These are phyloP conservation scores for Tachypleus tridentatus DNA, from an alignment of 1,140 invertebrate genomes.

Conservation along the genomic window DNA sequence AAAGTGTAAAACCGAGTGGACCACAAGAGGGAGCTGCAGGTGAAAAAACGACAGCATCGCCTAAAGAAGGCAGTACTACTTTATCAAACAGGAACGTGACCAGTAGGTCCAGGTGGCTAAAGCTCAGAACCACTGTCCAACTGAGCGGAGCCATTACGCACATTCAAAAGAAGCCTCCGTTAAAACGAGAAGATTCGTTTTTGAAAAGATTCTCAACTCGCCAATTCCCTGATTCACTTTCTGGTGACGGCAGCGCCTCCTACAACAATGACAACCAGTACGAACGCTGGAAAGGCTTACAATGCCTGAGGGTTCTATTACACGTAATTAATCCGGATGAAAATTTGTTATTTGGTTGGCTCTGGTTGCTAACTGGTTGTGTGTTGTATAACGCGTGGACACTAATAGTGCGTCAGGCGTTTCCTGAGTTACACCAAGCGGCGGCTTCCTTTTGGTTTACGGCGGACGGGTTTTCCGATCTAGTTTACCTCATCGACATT, in stretches of 20 bases:
- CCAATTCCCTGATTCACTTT: slow-evolving; percentile 64
- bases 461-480: slow-evolving; percentile 69
- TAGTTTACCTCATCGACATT: slow-evolving; percentile 76
- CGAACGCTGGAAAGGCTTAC: background rate
- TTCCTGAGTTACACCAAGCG: slow-evolving; percentile 64
- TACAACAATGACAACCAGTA: slow-evolving; percentile 26
- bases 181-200: slow-evolving; percentile 89
- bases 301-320: slow-evolving; percentile 36
- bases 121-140: slow-evolving; percentile 81
- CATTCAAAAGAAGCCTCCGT: slow-evolving; percentile 56
- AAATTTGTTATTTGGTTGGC: slow-evolving; percentile 91
- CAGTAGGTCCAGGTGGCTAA: slow-evolving; percentile 84
- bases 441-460: slow-evolving; percentile 54
- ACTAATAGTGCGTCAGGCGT: slow-evolving; percentile 82
- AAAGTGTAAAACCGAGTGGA: background rate
- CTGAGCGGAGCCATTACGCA: slow-evolving; percentile 66
- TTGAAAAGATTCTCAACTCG: slow-evolving; percentile 84
- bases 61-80: background rate
- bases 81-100: slow-evolving; percentile 8
- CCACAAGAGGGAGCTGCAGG: background rate
- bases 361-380: slow-evolving; percentile 72
- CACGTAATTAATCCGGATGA: slow-evolving; percentile 89
- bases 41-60: background rate
- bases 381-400: slow-evolving; percentile 94
- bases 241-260: slow-evolving; percentile 38